phyloP scores from a whole-genome alignment of 2,888 invertebrate species.

The Lissonota sp. region DNA sequence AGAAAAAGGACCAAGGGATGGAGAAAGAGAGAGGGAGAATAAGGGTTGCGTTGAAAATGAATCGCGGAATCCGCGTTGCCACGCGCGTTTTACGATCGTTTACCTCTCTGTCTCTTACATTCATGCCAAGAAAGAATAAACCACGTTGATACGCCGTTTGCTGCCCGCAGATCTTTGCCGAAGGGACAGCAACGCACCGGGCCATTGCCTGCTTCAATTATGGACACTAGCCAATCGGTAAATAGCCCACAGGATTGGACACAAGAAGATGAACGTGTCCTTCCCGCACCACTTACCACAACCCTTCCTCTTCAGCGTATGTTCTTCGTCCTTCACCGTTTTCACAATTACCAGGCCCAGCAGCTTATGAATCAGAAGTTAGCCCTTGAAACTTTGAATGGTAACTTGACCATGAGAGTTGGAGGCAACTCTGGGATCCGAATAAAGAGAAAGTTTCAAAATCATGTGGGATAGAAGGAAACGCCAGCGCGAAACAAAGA shows the following conservation, averaged over 20 bases:
- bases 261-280: constrained; percentile 54
- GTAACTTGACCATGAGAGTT: constrained; percentile 45
- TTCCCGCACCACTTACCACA: constrained; percentile 44
- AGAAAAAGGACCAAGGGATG: not conserved
- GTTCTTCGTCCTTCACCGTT: not conserved
- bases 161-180: constrained; percentile 49
- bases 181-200: constrained; percentile 45
- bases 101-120: constrained; percentile 63
- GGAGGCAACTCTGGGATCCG: constrained; percentile 41
- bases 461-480: constrained; percentile 1
- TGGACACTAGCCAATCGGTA: constrained; percentile 78
- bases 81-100: constrained; percentile 70
- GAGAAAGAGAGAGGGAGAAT: constrained; percentile 12
- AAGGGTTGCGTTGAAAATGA: constrained; percentile 36
- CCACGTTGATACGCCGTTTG: constrained; percentile 14
- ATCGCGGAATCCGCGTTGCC: constrained; percentile 48
- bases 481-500: constrained; percentile 1
- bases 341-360: no score
- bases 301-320: constrained; percentile 36
- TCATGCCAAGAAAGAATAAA: constrained; percentile 20
- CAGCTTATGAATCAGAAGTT: not conserved
- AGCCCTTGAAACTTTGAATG: constrained; percentile 42
- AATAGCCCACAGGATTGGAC: constrained; percentile 70
- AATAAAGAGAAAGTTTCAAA: constrained; percentile 49
- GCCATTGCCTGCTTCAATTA: constrained; percentile 71